Evolutionary conservation across 2,797 vertebrate genomes (phyloP).

Genomic region (Thalassophryne amazonica): DNA sequence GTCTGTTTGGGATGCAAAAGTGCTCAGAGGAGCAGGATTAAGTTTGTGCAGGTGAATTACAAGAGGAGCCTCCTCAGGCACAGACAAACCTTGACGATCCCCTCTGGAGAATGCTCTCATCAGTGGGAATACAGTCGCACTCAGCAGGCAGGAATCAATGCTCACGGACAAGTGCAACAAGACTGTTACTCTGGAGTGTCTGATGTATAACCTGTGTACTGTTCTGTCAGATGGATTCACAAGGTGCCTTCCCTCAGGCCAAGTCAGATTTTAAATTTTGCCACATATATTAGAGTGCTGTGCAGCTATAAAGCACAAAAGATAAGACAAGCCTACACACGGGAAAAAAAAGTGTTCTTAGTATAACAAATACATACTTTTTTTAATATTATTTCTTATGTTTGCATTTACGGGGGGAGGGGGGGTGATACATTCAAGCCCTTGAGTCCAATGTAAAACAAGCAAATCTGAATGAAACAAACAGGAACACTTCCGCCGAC

Average conservation of each 20-base stretch:
- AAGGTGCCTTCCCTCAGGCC: background rate
- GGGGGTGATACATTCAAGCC: no score
- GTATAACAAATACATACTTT: no score
- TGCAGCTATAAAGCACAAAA: background rate
- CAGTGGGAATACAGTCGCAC: constrained; percentile 18
- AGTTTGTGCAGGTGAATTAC: constrained; percentile 32
- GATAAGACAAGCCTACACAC: background rate
- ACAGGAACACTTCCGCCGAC: no score
- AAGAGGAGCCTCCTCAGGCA: constrained; percentile 32
- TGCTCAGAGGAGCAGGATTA: constrained; percentile 17
- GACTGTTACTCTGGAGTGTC: constrained; percentile 25
- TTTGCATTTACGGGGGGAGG: no score
- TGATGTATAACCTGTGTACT: constrained; percentile 1
- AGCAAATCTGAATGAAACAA: no score
- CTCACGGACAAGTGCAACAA: constrained; percentile 14
- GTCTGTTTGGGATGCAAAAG: constrained; percentile 13
- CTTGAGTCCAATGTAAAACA: no score
- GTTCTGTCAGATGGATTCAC: constrained; percentile 19
- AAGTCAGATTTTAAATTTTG: constrained; percentile 9
- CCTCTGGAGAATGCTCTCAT: constrained; percentile 23
- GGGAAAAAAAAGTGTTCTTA: background rate
- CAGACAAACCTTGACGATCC: constrained; percentile 36
- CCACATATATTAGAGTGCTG: background rate
- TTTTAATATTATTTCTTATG: no score
- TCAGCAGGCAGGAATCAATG: constrained; percentile 29